Base-by-base conservation (phyloP, 2,888 invertebrate genomes). In the Nycteola revayana region DNA sequence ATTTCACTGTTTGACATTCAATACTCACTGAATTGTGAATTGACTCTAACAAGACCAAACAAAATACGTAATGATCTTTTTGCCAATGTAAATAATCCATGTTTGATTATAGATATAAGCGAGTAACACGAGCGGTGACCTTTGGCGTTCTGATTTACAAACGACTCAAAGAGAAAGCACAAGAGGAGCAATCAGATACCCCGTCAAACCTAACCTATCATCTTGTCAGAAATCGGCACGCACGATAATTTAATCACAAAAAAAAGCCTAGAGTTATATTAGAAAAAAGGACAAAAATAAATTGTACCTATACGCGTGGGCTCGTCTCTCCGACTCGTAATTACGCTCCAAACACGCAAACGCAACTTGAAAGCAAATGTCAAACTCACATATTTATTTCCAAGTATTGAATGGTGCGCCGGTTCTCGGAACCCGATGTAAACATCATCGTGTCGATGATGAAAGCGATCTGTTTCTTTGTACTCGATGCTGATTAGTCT, bases 371-470 rank as follows among this genome's bases (percentile, higher is more conserved):
- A 88, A 88, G 88, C 87, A 84, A 86, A 88, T 88, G 86, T 88
- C 88, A 88, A 88, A 84, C 84, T 84, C 83, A 85, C 86, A 85
- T 85, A 88, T 88, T 86, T 88, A 88, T 87, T 88, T 88, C 88
- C 86, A 82, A 86, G 88, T 88, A 88, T 88, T 86, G 88, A 85
- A 88, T 81, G 77, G 70, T 75, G 80, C 74, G 72, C 71, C n/a
- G n/a, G 60, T 87, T 88, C 87, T 83, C 70, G 70, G 87, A 87
- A 88, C 73, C 65, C 76, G 71, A 66, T 72, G 82, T 87, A 88
- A 87, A 88, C 87, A 88, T 78, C 79, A 80, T 75, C 80, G 64
- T 85, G 87, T 88, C 88, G 86, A 87, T 88, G 88, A 88, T 88
- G 87, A 88, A 88, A 88, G 88, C 85, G 83, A 85, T 83, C 80